These are phyloP conservation scores for Malurus alboscapulatus DNA, from an alignment of 2,113 vertebrate species.

Conservation along the genomic window DNA sequence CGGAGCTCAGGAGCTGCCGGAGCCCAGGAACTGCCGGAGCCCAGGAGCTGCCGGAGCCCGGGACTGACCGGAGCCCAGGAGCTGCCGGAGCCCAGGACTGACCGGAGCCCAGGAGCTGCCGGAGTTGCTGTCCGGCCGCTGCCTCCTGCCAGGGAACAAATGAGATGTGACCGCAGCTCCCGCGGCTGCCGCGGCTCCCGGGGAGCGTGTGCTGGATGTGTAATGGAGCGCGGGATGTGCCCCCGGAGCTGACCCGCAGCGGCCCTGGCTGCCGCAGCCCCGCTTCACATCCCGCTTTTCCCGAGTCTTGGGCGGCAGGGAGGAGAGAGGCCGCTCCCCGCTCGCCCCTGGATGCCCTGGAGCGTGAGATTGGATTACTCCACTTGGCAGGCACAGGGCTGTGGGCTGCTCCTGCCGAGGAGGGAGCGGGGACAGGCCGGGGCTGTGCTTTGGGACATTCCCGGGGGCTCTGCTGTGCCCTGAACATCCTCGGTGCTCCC, in stretches of 20 bases:
- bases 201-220: neutral
- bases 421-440: neutral
- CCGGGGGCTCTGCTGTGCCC: neutral
- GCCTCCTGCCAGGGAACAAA: neutral
- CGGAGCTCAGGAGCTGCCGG: no score
- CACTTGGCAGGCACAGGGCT: neutral
- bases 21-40: no score
- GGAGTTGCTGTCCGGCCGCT: neutral
- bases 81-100: no score
- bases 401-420: neutral
- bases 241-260: neutral
- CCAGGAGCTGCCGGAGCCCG: no score
- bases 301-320: neutral
- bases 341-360: neutral
- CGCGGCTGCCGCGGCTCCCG: neutral
- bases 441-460: rapidly evolving
- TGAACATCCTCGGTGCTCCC: rapidly evolving
- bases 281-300: neutral
- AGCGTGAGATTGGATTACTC: conserved; percentile 25
- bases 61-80: no score
- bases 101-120: neutral
- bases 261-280: neutral
- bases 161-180: neutral
- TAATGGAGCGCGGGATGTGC: neutral
- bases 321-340: neutral